Evolutionary conservation across 2,888 invertebrate species (phyloP), one percentile per base, ranked within the genome.

Genomic region (Platerodrilus igneus): DNA sequence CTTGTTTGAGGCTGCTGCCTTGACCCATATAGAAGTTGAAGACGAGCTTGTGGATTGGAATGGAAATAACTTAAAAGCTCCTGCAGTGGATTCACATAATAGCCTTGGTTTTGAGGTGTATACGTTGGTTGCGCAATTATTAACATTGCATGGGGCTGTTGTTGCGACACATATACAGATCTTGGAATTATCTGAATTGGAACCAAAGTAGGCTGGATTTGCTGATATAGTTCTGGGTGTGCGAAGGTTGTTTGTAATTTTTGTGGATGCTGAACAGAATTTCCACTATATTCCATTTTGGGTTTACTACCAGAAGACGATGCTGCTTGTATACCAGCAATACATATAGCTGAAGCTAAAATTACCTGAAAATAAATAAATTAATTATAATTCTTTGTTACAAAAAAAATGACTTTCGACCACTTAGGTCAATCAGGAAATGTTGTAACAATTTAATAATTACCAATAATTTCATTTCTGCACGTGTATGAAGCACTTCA

Each of bases 101-200:
- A 57, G 9, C 62, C 26, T 17, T 60, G 34, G 34, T 57, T 57
- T 15, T 59, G 58, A 7, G 60, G 63, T 4, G 62, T 48, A 13
- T 55, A 50, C 3, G 62, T 57, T 6, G 68, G 67, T 47, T 67
- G 67, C 7, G 67, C 66, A 16, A 67, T 63, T 25, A 68, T 64
- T 14, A 66, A 55, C 64, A 66, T 68, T 4, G 65, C 51, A 18
- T 53, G 56, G 7, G 51, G 53, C 25, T 54, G 57, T 9, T 51
- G 50, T 21, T 50, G 53, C 11, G 45, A 38, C 6, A 34, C 46
- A 38, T 27, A 50, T 23, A 32, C 17, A 18, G 45, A 51, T 32
- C 48, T 42, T 20, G 40, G 48, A 9, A 51, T 23, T 11, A 37
- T 14, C 26, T 40, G 45, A 3, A 37, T 21, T 4, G 45, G 45